A percentile compares a stretch with the other conserved stretches of the same genome.
phyloP scores from a whole-genome alignment of 2,113 vertebrate species.

The Sander lucioperca region DNA sequence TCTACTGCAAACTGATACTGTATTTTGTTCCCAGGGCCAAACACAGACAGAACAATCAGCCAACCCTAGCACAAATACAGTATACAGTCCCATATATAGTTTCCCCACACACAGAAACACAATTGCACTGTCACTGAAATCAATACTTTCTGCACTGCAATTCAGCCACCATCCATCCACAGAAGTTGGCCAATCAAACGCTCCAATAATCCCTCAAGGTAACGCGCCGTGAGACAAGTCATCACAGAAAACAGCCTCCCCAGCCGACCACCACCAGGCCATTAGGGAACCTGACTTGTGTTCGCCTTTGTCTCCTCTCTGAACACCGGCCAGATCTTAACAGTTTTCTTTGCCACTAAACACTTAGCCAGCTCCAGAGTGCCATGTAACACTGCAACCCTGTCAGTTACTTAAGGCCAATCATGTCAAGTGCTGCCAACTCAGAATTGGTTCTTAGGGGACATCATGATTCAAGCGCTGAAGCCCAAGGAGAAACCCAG shows the following conservation, averaged over 20 bases:
- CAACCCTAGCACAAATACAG: background rate
- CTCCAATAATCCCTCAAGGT: slow-evolving; percentile 42
- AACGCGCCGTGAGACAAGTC: background rate
- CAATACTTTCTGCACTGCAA: slow-evolving; percentile 39
- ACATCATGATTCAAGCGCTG: slow-evolving; percentile 25
- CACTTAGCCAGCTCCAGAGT: slow-evolving; percentile 19
- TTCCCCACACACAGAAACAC: slow-evolving; percentile 26
- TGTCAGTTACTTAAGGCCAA: slow-evolving; percentile 62
- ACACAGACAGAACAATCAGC: slow-evolving; percentile 5
- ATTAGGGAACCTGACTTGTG: slow-evolving; percentile 17
- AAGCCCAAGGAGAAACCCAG: slow-evolving; percentile 24
- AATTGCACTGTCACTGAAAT: slow-evolving; percentile 49
- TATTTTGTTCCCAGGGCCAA: background rate
- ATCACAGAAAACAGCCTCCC: slow-evolving; percentile 20
- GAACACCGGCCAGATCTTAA: slow-evolving; percentile 17
- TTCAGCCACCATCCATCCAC: slow-evolving; percentile 11
- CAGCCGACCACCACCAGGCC: background rate
- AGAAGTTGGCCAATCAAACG: slow-evolving; percentile 40
- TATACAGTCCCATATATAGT: slow-evolving; percentile 1
- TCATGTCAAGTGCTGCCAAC: slow-evolving; percentile 60
- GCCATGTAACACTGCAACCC: slow-evolving; percentile 32
- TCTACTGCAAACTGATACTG: background rate
- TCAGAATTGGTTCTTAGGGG: slow-evolving; percentile 47
- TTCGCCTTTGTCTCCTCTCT: slow-evolving; percentile 10
- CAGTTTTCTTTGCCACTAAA: slow-evolving; percentile 37